Percentiles rank a stretch among this genome's conserved stretches.
Conservation (phyloP, 2,888 invertebrate species). For the Andrena hattorfiana region DNA sequence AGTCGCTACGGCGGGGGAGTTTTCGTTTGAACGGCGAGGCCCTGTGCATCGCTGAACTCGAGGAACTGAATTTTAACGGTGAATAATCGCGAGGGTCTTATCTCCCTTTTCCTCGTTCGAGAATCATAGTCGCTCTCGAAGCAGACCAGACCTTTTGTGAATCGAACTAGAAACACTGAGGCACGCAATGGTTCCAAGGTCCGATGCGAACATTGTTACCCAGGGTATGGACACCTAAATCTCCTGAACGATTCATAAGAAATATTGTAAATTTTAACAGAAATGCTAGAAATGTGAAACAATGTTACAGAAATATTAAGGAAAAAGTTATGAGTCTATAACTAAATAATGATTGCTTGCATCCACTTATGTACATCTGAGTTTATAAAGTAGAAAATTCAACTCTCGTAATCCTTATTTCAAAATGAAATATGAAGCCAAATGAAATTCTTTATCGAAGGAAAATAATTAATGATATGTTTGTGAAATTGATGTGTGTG, state of each 20-base stretch:
- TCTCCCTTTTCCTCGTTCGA: conserved; percentile 41
- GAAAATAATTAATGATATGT: not conserved
- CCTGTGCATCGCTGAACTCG: conserved; percentile 26
- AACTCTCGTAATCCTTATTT: too few relatives aligned
- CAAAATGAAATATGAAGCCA: too few relatives aligned
- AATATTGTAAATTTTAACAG: too few relatives aligned
- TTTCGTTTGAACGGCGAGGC: conserved; percentile 34
- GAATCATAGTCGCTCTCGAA: conserved; percentile 34
- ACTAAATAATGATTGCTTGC: too few relatives aligned
- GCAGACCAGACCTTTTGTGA: conserved; percentile 64
- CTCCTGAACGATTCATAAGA: too few relatives aligned
- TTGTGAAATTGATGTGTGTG: not conserved
- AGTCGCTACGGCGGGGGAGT: conserved; percentile 42
- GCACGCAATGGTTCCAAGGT: conserved; percentile 72
- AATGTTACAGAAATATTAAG: too few relatives aligned
- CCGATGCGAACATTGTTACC: not conserved
- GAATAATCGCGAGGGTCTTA: conserved; percentile 51
- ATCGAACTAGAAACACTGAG: conserved; percentile 71
- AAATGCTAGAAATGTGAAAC: not conserved
- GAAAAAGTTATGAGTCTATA: too few relatives aligned
- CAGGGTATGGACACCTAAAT: conserved; percentile 23
- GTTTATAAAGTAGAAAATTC: too few relatives aligned
- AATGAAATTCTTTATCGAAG: too few relatives aligned
- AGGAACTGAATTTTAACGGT: conserved; percentile 52
- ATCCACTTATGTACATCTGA: too few relatives aligned